Evolutionary conservation across 2,888 invertebrate genomes (phyloP).

Genomic region (Drosophila aldrichi): DNA sequence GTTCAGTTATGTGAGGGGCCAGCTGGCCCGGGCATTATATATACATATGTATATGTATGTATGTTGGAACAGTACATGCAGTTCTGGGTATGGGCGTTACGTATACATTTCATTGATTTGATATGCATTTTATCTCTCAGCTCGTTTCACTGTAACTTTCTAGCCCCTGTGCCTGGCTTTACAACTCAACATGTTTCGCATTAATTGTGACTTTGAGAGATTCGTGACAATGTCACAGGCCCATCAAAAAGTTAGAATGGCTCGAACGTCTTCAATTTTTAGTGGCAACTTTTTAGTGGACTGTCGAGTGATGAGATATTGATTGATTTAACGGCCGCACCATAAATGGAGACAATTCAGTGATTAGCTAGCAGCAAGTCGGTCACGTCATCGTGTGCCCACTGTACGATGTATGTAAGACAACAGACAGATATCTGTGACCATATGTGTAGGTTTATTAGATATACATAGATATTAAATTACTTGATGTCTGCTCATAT

Average conservation of each 20-base stretch:
- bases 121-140: neutral
- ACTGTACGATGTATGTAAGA: constrained; percentile 5
- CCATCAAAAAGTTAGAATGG: constrained; percentile 27
- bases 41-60: too few relatives aligned
- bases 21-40: neutral
- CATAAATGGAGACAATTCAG: constrained; percentile 50
- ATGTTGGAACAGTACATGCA: neutral
- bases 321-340: constrained; percentile 56
- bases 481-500: neutral
- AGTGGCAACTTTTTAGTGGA: constrained; percentile 8
- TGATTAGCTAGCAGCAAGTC: constrained; percentile 38
- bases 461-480: constrained; percentile 2
- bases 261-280: constrained; percentile 14
- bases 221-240: constrained; percentile 47
- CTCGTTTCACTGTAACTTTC: neutral
- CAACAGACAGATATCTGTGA: neutral
- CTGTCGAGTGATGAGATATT: constrained; percentile 31
- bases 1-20: constrained; percentile 6
- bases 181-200: constrained; percentile 19
- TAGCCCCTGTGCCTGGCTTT: neutral
- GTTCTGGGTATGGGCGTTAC: neutral
- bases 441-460: neutral
- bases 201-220: constrained; percentile 49
- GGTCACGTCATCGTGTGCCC: constrained; percentile 43
- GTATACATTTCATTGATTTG: neutral